These are phyloP conservation scores for Aphidoletes aphidimyza DNA, from an alignment of 2,888 invertebrate species.

Conservation along the genomic window DNA sequence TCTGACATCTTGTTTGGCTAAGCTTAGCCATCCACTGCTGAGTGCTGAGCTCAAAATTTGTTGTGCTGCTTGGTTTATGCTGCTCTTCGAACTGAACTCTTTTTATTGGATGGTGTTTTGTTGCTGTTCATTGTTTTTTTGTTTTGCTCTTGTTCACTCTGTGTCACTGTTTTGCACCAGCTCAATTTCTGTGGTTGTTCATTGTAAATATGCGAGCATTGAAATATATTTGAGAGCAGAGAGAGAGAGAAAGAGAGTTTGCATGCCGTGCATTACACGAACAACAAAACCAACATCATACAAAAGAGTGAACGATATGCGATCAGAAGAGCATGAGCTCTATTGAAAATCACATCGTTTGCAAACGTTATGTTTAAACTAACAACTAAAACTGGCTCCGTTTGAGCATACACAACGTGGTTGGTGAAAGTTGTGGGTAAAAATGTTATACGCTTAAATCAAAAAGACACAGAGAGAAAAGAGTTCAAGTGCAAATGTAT, in stretches of 20 bases:
- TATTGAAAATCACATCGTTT: not conserved
- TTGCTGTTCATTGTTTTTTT: no score
- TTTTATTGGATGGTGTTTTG: no score
- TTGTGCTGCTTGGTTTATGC: no score
- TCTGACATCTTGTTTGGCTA: not conserved
- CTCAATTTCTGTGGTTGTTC: no score
- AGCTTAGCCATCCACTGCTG: not conserved
- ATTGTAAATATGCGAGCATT: not conserved
- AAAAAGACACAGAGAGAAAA: no score
- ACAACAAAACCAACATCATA: not conserved
- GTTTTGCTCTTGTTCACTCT: no score
- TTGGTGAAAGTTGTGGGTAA: not conserved
- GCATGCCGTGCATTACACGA: not conserved
- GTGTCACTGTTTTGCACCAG: no score
- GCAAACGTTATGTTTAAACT: not conserved
- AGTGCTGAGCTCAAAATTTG: not conserved
- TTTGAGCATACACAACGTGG: not conserved
- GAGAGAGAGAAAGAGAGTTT: not conserved
- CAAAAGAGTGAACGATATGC: not conserved
- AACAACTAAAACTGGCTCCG: not conserved
- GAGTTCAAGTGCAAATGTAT: slow-evolving; percentile 37
- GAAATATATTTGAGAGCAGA: not conserved
- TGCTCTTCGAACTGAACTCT: no score
- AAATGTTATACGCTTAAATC: slow-evolving; percentile 23
- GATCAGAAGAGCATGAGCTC: no score